Evolutionary conservation across 2,888 invertebrate species (phyloP).

Genomic region (Drosophila subquinaria): DNA sequence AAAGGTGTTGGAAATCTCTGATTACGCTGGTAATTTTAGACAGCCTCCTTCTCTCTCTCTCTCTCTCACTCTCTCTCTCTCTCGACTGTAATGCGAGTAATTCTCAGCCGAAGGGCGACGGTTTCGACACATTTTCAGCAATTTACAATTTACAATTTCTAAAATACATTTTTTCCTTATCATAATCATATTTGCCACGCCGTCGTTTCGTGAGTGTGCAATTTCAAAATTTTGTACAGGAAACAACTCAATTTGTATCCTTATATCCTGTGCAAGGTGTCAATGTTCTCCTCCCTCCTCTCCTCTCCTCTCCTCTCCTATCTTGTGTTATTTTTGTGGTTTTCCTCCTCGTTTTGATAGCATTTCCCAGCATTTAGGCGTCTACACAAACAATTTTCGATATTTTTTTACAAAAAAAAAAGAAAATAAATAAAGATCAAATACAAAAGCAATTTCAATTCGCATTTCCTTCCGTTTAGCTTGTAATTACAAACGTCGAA

Average conservation of each 20-base stretch:
- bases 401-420: constrained; percentile 10
- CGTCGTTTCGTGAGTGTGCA: constrained; percentile 69
- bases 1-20: constrained; percentile 79
- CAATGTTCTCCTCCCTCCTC: constrained; percentile 1
- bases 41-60: constrained; percentile 16
- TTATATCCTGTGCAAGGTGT: constrained; percentile 68
- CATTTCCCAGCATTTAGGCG: constrained; percentile 46
- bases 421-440: background rate
- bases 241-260: constrained; percentile 72
- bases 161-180: constrained; percentile 36
- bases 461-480: constrained; percentile 72
- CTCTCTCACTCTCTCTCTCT: too few relatives aligned
- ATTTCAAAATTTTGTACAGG: constrained; percentile 65
- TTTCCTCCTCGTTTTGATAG: constrained; percentile 52
- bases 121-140: constrained; percentile 41
- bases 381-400: constrained; percentile 16
- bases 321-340: constrained; percentile 58
- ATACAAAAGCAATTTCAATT: constrained; percentile 28
- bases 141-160: constrained; percentile 26
- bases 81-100: constrained; percentile 64
- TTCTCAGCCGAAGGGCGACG: constrained; percentile 21
- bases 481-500: constrained; percentile 66
- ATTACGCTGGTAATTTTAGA: constrained; percentile 73
- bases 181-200: constrained; percentile 78
- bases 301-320: background rate